A percentile compares a stretch with the other conserved stretches of the same genome.
Evolutionary conservation across 2,797 vertebrate species (phyloP).

Genomic region (Brotogeris chrysoptera): DNA sequence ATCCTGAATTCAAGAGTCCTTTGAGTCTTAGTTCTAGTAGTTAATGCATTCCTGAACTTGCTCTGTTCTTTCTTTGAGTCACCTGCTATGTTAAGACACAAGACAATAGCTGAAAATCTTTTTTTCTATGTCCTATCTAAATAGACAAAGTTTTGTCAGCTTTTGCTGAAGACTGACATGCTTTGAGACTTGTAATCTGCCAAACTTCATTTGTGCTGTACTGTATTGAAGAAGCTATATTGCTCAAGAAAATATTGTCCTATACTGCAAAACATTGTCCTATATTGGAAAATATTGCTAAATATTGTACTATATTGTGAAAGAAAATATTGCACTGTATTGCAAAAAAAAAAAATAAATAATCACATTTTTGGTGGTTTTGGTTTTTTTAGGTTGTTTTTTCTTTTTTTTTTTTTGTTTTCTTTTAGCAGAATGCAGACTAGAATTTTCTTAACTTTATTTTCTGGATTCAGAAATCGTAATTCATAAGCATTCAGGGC

Average conservation of each 20-base stretch:
- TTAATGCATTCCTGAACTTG: neutral
- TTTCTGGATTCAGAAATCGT: conserved; percentile 11
- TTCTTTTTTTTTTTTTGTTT: neutral
- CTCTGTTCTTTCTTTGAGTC: neutral
- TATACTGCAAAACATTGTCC: neutral
- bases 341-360: neutral
- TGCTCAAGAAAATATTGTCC: neutral
- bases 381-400: neutral
- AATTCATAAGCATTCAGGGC: neutral
- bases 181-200: conserved; percentile 23
- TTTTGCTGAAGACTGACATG: conserved; percentile 25
- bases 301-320: neutral
- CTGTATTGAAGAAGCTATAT: conserved; percentile 2
- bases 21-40: neutral
- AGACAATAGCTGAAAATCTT: neutral
- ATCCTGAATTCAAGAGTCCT: neutral
- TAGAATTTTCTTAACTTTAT: conserved; percentile 14
- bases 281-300: neutral
- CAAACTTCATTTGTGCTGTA: conserved; percentile 36
- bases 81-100: neutral
- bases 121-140: neutral
- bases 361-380: neutral
- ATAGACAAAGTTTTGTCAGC: conserved; percentile 20
- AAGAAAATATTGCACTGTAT: neutral
- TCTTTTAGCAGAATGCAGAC: neutral